Percentiles rank a stretch among this genome's conserved stretches.
These are phyloP conservation scores for Papilio polytes DNA, from an alignment of 1,140 invertebrate genomes.

Conservation along the genomic window DNA sequence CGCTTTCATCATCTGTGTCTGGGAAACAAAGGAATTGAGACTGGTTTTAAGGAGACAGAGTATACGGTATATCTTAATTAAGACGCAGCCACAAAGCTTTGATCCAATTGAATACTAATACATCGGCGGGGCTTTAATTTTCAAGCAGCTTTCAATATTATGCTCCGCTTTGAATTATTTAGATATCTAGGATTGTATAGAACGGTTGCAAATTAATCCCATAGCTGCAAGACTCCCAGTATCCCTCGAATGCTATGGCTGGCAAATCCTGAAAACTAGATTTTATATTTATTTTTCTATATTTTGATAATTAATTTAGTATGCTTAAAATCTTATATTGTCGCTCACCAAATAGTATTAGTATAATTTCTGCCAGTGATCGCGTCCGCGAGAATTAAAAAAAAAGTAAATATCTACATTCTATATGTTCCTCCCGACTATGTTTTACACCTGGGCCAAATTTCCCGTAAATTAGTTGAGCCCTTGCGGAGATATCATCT, in stretches of 20 bases:
- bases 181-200: background rate
- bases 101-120: constrained; percentile 1
- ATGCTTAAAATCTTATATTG: too few relatives aligned
- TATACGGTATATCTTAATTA: background rate
- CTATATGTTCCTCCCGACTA: too few relatives aligned
- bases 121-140: background rate
- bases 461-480: too few relatives aligned
- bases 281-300: background rate
- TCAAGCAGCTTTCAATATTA: background rate
- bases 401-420: too few relatives aligned
- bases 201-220: background rate
- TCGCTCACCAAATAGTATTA: too few relatives aligned
- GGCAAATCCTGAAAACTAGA: background rate
- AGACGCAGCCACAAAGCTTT: background rate
- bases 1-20: background rate
- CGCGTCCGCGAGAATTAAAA: too few relatives aligned
- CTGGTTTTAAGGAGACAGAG: background rate
- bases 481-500: too few relatives aligned
- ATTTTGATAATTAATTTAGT: background rate
- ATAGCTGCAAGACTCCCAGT: background rate
- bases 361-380: too few relatives aligned
- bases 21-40: background rate
- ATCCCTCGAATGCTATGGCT: background rate
- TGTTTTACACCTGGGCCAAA: too few relatives aligned
- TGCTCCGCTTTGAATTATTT: background rate